Evolutionary conservation across 2,113 vertebrate genomes (phyloP).

Genomic region (Athene cunicularia): DNA sequence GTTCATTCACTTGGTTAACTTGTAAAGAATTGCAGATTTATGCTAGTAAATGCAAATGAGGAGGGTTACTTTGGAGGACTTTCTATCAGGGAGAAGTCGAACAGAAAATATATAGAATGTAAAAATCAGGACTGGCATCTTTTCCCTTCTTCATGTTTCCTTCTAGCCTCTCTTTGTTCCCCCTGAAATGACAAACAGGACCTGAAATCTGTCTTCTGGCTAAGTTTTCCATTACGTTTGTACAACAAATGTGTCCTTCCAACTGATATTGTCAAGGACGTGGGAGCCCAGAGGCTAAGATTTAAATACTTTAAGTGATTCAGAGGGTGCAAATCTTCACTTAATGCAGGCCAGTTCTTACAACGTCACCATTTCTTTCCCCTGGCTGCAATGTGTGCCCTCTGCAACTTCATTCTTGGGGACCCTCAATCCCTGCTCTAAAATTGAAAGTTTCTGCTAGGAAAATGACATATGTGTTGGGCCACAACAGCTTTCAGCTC

Average conservation of each 20-base stretch:
- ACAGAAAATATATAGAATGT: not conserved
- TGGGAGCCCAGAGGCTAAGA: not conserved
- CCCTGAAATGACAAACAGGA: not conserved
- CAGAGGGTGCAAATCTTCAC: not conserved
- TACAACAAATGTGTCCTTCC: slow-evolving; percentile 23
- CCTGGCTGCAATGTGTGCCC: not conserved
- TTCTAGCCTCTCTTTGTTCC: not conserved
- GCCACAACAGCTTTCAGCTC: not conserved
- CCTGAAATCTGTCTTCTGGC: not conserved
- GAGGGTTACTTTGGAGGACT: not conserved
- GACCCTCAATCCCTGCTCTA: not conserved
- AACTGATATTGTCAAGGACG: slow-evolving; percentile 16
- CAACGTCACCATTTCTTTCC: not conserved
- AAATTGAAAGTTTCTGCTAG: not conserved
- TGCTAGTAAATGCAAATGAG: not conserved
- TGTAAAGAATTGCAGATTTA: not conserved
- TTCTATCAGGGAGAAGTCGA: not conserved
- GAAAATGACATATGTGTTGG: not conserved
- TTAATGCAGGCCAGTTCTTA: not conserved
- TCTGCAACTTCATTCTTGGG: not conserved
- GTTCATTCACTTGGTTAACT: not conserved
- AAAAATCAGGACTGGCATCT: not conserved
- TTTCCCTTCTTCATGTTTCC: not conserved
- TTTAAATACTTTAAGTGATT: not conserved
- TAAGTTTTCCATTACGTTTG: slow-evolving; percentile 26